A percentile compares a stretch with the other conserved stretches of the same genome.
Evolutionary conservation across 2,888 invertebrate species (phyloP).

Genomic region (Amiota mariae): DNA sequence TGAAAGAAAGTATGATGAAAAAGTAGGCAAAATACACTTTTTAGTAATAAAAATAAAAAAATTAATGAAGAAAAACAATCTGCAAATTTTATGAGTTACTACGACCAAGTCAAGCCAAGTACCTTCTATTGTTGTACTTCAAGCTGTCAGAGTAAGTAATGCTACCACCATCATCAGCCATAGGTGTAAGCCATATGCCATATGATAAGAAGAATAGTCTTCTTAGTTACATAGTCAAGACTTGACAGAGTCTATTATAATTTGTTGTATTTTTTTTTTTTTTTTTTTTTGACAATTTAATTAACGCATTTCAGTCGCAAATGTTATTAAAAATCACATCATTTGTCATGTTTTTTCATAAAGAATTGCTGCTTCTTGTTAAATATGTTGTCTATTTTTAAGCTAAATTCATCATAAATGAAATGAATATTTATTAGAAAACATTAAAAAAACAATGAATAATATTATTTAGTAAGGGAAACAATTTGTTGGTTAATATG

Average conservation of each 20-base stretch:
- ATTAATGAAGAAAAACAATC: slow-evolving; percentile 52
- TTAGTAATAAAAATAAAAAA: not conserved
- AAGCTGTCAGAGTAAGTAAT: slow-evolving; percentile 50
- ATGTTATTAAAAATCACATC: slow-evolving; percentile 37
- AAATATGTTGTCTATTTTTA: slow-evolving; percentile 44
- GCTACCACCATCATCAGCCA: too few relatives aligned
- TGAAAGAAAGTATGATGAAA: not conserved
- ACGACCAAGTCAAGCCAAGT: not conserved
- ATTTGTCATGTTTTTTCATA: slow-evolving; percentile 50
- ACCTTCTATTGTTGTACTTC: not conserved
- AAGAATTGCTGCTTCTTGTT: slow-evolving; percentile 19
- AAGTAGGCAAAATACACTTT: slow-evolving; percentile 15
- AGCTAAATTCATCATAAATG: slow-evolving; percentile 9
- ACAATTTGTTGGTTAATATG: too few relatives aligned
- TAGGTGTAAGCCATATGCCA: too few relatives aligned
- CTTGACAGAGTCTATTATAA: too few relatives aligned
- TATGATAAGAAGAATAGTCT: too few relatives aligned
- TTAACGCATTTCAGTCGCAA: slow-evolving; percentile 57
- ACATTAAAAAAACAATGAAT: too few relatives aligned
- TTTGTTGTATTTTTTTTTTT: not conserved
- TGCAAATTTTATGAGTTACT: slow-evolving; percentile 64
- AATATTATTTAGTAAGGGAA: too few relatives aligned
- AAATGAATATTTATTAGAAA: too few relatives aligned
- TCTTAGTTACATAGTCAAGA: too few relatives aligned
- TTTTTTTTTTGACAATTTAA: slow-evolving; percentile 53